Evolutionary conservation across 92 coral and sea anemone genomes (phyloP).

Genomic region (Nematostella vectensis): DNA sequence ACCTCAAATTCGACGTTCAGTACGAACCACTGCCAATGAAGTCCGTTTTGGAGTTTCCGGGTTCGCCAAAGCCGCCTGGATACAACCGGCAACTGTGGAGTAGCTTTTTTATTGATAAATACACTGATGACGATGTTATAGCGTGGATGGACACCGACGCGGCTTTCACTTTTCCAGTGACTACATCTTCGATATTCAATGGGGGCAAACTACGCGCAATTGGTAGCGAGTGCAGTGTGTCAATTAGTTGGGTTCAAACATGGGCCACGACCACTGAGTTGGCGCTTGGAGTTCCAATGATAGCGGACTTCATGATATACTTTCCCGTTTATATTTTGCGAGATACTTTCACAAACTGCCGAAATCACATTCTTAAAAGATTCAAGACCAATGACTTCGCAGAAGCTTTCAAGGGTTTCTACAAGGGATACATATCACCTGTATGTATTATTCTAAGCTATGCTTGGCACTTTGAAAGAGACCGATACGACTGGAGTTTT

Average conservation of each 20-base stretch:
- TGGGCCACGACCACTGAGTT: too few relatives aligned
- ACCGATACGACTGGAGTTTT: background rate
- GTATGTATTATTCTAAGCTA: constrained; percentile 4
- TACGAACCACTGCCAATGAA: constrained; percentile 18
- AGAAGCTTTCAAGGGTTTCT: constrained; percentile 20
- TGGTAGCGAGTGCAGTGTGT: too few relatives aligned
- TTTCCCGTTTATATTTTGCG: too few relatives aligned
- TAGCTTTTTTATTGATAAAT: constrained; percentile 21
- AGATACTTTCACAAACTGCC: constrained; percentile 7
- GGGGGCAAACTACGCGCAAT: constrained; percentile 6
- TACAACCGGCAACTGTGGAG: too few relatives aligned
- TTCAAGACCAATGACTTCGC: constrained; percentile 25
- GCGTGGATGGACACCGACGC: constrained; percentile 35
- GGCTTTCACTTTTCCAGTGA: constrained; percentile 6
- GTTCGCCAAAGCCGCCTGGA: background rate
- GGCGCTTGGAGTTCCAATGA: too few relatives aligned
- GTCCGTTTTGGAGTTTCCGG: constrained; percentile 4
- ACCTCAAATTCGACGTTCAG: constrained; percentile 8
- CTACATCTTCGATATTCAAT: background rate
- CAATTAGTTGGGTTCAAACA: too few relatives aligned
- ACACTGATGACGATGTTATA: constrained; percentile 17
- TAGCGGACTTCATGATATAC: too few relatives aligned
- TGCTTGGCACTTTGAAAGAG: background rate
- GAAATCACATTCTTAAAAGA: constrained; percentile 8
- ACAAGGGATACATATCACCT: constrained; percentile 9